Evolutionary conservation across 2,888 invertebrate species (phyloP), one percentile per base, ranked within the genome.

Genomic region (Sturmia bella): DNA sequence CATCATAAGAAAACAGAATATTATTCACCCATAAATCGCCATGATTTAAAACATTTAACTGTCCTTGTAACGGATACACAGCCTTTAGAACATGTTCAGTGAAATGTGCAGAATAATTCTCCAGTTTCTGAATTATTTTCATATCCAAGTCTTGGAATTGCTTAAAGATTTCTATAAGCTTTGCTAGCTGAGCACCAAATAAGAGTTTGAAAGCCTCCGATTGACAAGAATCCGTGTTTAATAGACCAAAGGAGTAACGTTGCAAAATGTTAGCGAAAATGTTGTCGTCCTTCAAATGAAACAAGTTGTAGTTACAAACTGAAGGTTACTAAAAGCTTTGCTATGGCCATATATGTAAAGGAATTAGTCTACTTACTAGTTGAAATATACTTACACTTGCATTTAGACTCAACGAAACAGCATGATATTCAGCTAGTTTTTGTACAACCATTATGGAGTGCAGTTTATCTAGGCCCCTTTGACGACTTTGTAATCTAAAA

Each of bases 11-110:
- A 80, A 92, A 92, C 85, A 92, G 89, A 85, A 92, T 90, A 84
- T 92, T 92, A 81, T 92, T 92, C 0, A 91, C 88, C 92, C 92
- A 92, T 5, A 92, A 86, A 86, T 92, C 92, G 2, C 92, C 92
- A 77, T 92, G 92, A 84, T 92, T 92, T 12, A 92, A 87, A 13
- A 92, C 92, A 77, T 89, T 90, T 0, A 84, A 57, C 0, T 43
- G 32, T 0, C 90, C 90, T 4, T 86, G 68, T 57, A 89, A 43
- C 0, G 89, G 89, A 69, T 89, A 87, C 5, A 90, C 86, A 0
- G 88, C 80, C 11, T 85, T 86, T 0, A 88, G 59, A 0, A 90
- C 86, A n/a, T 87, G 85, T 9, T 88, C 87, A 1, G 87, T 87
- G 39, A 89, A 90, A n/a, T 88, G 84, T 12, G 87, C 88, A 41